Evolutionary conservation across 2,888 invertebrate species (phyloP).

Genomic region (Hedya salicella): DNA sequence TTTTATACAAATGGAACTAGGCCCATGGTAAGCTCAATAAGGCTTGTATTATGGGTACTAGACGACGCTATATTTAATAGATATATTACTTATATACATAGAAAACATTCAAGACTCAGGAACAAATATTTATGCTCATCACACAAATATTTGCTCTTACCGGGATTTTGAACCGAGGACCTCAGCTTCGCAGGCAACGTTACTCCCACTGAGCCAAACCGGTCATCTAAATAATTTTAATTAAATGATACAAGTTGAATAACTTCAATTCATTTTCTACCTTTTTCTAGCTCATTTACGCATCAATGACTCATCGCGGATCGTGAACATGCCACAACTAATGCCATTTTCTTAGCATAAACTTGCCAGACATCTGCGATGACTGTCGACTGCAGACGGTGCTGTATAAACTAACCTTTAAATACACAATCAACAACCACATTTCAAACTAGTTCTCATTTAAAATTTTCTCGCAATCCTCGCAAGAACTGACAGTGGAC

Average conservation of each 20-base stretch:
- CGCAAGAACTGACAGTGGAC: slow-evolving; percentile 47
- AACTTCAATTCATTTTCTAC: slow-evolving; percentile 17
- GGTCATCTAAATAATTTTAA: too few species aligned
- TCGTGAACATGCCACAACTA: slow-evolving; percentile 33
- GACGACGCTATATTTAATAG: too few species aligned
- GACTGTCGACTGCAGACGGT: slow-evolving; percentile 35
- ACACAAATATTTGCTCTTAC: too few species aligned
- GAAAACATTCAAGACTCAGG: too few species aligned
- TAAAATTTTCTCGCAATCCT: slow-evolving; percentile 49
- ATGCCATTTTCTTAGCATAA: slow-evolving; percentile 41
- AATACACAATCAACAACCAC: slow-evolving; percentile 48
- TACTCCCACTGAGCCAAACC: too few species aligned
- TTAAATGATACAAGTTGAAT: slow-evolving; percentile 20
- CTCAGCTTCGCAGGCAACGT: too few species aligned
- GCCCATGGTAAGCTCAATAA: too few species aligned
- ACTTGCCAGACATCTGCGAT: slow-evolving; percentile 33
- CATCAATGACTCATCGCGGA: slow-evolving; percentile 31
- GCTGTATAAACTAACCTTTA: slow-evolving; percentile 49
- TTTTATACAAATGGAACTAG: too few species aligned
- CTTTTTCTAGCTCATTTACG: slow-evolving; percentile 30
- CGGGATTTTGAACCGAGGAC: too few species aligned
- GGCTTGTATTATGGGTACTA: too few species aligned
- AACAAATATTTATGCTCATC: too few species aligned
- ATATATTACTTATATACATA: too few species aligned
- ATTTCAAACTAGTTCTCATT: slow-evolving; percentile 47